Evolutionary conservation across 1,140 invertebrate species (phyloP), one percentile per base, ranked within the genome.

Genomic region (Penaeus chinensis): DNA sequence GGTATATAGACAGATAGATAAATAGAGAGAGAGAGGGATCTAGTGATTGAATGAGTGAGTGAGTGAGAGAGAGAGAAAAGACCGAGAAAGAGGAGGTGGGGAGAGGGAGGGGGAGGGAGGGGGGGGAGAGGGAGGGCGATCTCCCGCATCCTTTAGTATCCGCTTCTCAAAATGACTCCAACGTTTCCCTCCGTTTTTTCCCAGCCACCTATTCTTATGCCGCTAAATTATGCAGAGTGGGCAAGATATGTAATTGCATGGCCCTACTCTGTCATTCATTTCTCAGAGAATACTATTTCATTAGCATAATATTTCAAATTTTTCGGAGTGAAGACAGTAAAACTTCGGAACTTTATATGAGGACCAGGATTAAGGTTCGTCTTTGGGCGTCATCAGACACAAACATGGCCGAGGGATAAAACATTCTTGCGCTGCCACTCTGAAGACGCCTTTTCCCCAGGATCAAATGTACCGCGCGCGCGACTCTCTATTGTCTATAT

Each of bases 291-390:
- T 71, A 87, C 85, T 82, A 74, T 87, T 71, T 76, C 79, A 87
- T 87, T 87, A 87, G 85, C 85, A 87, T 87, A 87, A 82, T 82
- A 87, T 87, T 87, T 87, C 79, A 87, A 81, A 71, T 80, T 87
- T 80, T 87, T 79, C 60, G 63, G 27, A 82, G 63, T 61, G 62
- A 78, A 32, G 69, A 85, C 60, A 37, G 62, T 78, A 85, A 85
- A 78, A 85, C n/a, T 78, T n/a, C 22, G 62, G n/a, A 85, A 85
- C 74, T 85, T 85, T 85, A 85, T 85, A 77, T 63, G 60, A 63
- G 74, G 69, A 85, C 74, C 32, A 16, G 84, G 84, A 85, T 85
- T 85, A 85, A 78, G 32, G 74, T 66, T 69, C 37, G 65, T 82
- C 62, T 69, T 69, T 62, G 66, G 71, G 27, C 60, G 32, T 61